Evolutionary conservation across 2,797 vertebrate species (phyloP), one percentile per base, ranked within the genome.

Genomic region (Moxostoma hubbsi): DNA sequence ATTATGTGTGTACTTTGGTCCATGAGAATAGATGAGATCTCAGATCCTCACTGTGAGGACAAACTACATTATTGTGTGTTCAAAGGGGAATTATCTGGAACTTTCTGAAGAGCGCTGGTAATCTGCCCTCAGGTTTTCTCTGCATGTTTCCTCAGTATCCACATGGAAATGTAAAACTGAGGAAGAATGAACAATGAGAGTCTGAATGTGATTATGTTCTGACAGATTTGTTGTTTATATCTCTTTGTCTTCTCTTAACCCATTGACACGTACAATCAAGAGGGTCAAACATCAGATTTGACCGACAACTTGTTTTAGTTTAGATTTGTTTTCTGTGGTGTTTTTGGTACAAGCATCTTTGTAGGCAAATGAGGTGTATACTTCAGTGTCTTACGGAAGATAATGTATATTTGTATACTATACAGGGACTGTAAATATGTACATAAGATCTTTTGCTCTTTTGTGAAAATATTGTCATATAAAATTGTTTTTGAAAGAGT

Each of bases 391-490:
- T 78, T 81, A 53, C 62, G 68, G 83, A 85, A 83, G 83, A 85
- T 81, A 81, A 66, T 88, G 88, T 89, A 89, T 70, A 89, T 89
- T 86, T 88, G 86, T 88, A 88, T 83, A 86, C 86, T 86, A 79
- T 79, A 57, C 80, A 83, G 72, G 76, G 73, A 82, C 81, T 89
- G 89, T 89, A 89, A 77, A 89, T 89, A 88, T 89, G 87, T 89
- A 87, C 73, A 88, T 89, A 89, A 85, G 85, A 80, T 82, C 75
- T 86, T 88, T 72, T 58, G 46, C 24, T 68, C 51, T 75, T 81
- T 82, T 86, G 87, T 88, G 85, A 85, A 87, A 82, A 43, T 72
- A 81, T 80, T 79, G 71, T 79, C 75, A 65, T 18, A 77, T 62
- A 76, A 51, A 62, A 63, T 75, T 66, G 63, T 78, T 66, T 66